Evolutionary conservation across 2,888 invertebrate genomes (phyloP).

Genomic region (Aphidoletes aphidimyza): DNA sequence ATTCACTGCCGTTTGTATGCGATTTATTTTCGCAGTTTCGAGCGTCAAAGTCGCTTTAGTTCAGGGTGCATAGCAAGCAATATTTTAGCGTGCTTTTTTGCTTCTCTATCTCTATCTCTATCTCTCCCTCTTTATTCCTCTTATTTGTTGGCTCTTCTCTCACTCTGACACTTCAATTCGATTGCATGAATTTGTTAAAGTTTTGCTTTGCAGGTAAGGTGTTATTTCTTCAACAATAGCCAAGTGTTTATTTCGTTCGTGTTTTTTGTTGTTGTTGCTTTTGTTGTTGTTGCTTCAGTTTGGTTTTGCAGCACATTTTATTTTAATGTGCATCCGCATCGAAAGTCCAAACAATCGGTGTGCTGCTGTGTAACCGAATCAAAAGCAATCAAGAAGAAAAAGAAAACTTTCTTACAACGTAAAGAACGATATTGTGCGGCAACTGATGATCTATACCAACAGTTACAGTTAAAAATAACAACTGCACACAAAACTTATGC

Average conservation of each 20-base stretch:
- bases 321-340: constrained; percentile 49
- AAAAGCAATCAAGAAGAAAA: constrained; percentile 38
- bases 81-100: neutral
- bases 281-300: neutral
- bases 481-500: constrained; percentile 45
- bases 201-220: constrained; percentile 31
- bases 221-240: neutral
- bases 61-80: neutral
- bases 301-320: constrained; percentile 49
- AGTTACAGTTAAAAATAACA: constrained; percentile 31
- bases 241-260: neutral
- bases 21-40: constrained; percentile 44
- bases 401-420: neutral
- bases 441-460: constrained; percentile 49
- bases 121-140: neutral
- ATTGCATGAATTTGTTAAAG: constrained; percentile 49
- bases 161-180: neutral
- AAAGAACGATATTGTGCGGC: constrained; percentile 12
- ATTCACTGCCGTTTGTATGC: constrained; percentile 40
- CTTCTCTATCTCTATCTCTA: neutral
- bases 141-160: neutral
- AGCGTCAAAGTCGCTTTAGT: constrained; percentile 9
- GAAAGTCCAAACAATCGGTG: constrained; percentile 10
- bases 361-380: constrained; percentile 11
- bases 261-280: neutral